Percentiles rank a stretch among this genome's conserved stretches.
Conservation (phyloP, 2,113 vertebrate species). For the Apteryx owenii region DNA sequence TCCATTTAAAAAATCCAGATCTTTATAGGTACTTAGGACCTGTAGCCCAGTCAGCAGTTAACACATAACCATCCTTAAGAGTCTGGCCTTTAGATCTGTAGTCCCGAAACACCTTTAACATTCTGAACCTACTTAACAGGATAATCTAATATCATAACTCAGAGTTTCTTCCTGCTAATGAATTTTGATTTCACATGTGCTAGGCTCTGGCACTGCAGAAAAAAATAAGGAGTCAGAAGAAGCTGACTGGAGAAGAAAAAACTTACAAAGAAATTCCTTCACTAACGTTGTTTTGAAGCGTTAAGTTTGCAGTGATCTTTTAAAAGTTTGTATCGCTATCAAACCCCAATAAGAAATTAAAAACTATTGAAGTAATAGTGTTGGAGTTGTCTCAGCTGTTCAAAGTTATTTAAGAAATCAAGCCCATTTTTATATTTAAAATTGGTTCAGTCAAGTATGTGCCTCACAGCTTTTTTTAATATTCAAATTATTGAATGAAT, state of each 20-base stretch:
- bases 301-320: background rate
- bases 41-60: background rate
- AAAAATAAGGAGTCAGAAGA: background rate
- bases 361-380: background rate
- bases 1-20: background rate
- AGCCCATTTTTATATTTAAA: background rate
- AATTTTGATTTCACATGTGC: background rate
- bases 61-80: background rate
- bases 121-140: background rate
- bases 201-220: background rate
- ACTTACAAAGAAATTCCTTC: background rate
- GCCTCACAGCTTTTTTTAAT: background rate
- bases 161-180: background rate
- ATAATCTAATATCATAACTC: background rate
- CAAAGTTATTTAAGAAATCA: background rate
- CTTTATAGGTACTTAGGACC: background rate
- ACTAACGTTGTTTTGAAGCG: background rate
- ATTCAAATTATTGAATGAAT: background rate
- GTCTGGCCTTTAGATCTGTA: background rate
- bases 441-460: background rate
- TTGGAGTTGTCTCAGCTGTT: background rate
- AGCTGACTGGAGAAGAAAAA: background rate
- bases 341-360: background rate
- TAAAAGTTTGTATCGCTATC: background rate
- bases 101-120: background rate